Base-by-base conservation (phyloP, 2,888 invertebrate species). In the Drosophila maculinotata region DNA sequence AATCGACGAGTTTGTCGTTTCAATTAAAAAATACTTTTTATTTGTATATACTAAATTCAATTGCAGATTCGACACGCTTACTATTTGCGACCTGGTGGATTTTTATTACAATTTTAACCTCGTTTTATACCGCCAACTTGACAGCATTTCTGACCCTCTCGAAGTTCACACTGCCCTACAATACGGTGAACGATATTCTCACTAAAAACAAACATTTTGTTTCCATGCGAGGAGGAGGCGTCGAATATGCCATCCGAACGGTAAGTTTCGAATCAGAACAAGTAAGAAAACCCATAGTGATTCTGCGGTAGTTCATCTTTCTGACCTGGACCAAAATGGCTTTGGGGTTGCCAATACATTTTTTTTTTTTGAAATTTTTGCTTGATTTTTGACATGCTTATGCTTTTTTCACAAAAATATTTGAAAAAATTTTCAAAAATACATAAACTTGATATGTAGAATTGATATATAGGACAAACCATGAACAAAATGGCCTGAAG, bases 41-140 rank as follows among this genome's bases (percentile, higher is more conserved):
- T n/a, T n/a, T 12, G 33, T 45, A 30, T 6, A 26, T 39, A 36
- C n/a, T 51, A 20, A 36, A 45, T 45, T 54, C 17, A 41, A 67
- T 75, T 93, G 9, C 90, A 97, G 97, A 97, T 91, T 95, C 97
- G 15, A 95, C 96, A 0, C 93, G 97, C 49, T 92, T 97, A 31
- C 92, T 97, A 7, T 97, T 97, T 90, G 96, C 97, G 8, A 96
- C 96, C 0, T 97, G 97, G 97, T 97, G 97, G 97, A 93, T 97
- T 65, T 97, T 97, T 90, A 96, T 97, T 76, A 96, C 96, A 31
- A 94, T 97, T 48, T 92, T 97, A 42, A 97, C 97, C 0, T 96
- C 97, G 9, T 97, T 97, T 91, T 97, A 97, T 91, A 97, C 97
- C 2, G 97, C 97, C 7, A 97, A 97, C 91, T 92, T 97, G 87